These are phyloP conservation scores for Episyrphus balteatus DNA, from an alignment of 1,140 invertebrate genomes.

Conservation along the genomic window DNA sequence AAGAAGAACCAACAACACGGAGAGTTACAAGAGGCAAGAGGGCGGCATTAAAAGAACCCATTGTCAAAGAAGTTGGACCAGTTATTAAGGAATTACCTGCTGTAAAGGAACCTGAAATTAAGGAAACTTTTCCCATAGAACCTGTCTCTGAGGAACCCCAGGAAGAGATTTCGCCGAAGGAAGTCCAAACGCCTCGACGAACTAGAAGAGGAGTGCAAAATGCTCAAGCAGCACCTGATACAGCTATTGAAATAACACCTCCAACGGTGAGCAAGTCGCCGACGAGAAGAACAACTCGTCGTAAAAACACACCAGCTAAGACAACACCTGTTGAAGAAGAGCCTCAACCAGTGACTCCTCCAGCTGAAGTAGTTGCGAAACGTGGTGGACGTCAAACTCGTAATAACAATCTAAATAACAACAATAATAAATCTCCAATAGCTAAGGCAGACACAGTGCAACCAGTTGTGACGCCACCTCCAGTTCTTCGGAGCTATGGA, in stretches of 20 bases:
- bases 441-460: constrained; percentile 1
- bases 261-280: neutral
- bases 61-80: neutral
- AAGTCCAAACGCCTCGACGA: too few relatives aligned
- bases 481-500: constrained; percentile 19
- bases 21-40: neutral
- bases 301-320: constrained; percentile 1
- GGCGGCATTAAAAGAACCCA: neutral
- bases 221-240: neutral
- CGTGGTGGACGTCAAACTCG: constrained; percentile 22
- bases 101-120: neutral
- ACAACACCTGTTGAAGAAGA: neutral
- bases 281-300: neutral
- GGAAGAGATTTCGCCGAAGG: neutral
- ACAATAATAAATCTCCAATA: constrained; percentile 17
- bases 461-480: constrained; percentile 3
- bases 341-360: neutral
- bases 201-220: neutral
- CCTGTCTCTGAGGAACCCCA: neutral
- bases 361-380: constrained; percentile 7
- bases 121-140: neutral
- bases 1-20: constrained; percentile 7
- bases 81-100: neutral
- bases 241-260: neutral
- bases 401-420: constrained; percentile 22